phyloP scores from a whole-genome alignment of 1,140 invertebrate genomes.

The Dolichoris vasculosae region DNA sequence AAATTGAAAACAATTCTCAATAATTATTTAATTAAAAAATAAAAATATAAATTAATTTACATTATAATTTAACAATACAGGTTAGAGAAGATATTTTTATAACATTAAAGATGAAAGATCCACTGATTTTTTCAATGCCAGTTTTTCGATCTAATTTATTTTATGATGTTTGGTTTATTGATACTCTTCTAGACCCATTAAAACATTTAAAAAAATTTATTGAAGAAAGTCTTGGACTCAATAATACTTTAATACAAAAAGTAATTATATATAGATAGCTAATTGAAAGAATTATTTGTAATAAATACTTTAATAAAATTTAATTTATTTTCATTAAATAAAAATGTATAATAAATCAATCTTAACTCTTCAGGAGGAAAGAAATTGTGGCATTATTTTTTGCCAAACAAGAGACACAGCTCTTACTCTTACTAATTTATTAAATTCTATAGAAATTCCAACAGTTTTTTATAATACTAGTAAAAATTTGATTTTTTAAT shows the following conservation, averaged over 20 bases:
- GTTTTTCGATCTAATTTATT: slow-evolving; percentile 89
- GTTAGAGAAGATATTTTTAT: slow-evolving; percentile 80
- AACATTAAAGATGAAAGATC: slow-evolving; percentile 79
- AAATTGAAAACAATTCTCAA: neutral
- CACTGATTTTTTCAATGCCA: slow-evolving; percentile 80
- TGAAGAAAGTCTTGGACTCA: slow-evolving; percentile 69
- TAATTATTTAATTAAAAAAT: slow-evolving; percentile 24
- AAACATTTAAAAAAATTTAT: slow-evolving; percentile 69
- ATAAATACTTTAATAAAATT: slow-evolving; percentile 46
- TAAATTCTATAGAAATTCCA: slow-evolving; percentile 79
- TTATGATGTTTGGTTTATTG: slow-evolving; percentile 81
- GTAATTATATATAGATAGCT: slow-evolving; percentile 51
- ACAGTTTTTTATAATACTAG: slow-evolving; percentile 84
- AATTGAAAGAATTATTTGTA: too few species aligned
- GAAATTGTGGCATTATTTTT: slow-evolving; percentile 90
- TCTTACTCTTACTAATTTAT: slow-evolving; percentile 81
- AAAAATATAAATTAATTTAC: slow-evolving; percentile 56
- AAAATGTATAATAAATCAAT: neutral
- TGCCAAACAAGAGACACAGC: slow-evolving; percentile 90
- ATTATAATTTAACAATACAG: slow-evolving; percentile 52
- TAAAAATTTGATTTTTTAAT: slow-evolving; percentile 55
- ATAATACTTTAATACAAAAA: slow-evolving; percentile 74
- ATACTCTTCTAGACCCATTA: slow-evolving; percentile 64
- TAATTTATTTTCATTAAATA: slow-evolving; percentile 30
- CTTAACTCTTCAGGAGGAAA: slow-evolving; percentile 75